phyloP scores from a whole-genome alignment of 2,113 vertebrate genomes.

The Xiphophorus hellerii region DNA sequence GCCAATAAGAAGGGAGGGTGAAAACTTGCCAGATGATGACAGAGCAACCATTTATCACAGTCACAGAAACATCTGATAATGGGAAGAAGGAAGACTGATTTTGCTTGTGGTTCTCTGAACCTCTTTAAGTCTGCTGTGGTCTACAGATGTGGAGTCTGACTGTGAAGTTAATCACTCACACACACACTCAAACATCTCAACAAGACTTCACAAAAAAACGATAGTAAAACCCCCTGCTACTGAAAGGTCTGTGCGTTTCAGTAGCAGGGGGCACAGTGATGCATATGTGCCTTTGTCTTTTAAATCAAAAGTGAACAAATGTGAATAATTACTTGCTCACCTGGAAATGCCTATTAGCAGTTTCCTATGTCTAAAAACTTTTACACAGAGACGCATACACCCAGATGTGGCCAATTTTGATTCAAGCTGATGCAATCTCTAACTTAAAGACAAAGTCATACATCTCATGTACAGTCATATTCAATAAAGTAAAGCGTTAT shows the following conservation, averaged over 20 bases:
- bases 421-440: no score
- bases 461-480: no score
- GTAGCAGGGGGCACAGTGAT: not conserved
- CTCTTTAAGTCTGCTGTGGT: conserved; percentile 41
- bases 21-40: conserved; percentile 45
- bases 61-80: conserved; percentile 21
- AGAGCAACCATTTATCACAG: conserved; percentile 70
- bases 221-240: not conserved
- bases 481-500: no score
- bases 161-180: conserved; percentile 10
- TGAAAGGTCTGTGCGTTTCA: conserved; percentile 14
- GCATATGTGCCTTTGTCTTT: conserved; percentile 27
- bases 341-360: not conserved
- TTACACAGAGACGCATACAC: not conserved
- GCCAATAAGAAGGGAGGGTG: conserved; percentile 40
- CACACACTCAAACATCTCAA: conserved; percentile 16
- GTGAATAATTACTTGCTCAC: conserved; percentile 18
- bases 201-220: not conserved
- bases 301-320: conserved; percentile 19
- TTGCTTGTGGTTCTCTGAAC: conserved; percentile 54
- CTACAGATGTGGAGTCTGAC: conserved; percentile 65
- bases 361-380: not conserved
- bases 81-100: conserved; percentile 41
- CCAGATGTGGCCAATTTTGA: no score
- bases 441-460: no score